phyloP scores from a whole-genome alignment of 1,140 invertebrate species.

The Steinernema khuongi region DNA sequence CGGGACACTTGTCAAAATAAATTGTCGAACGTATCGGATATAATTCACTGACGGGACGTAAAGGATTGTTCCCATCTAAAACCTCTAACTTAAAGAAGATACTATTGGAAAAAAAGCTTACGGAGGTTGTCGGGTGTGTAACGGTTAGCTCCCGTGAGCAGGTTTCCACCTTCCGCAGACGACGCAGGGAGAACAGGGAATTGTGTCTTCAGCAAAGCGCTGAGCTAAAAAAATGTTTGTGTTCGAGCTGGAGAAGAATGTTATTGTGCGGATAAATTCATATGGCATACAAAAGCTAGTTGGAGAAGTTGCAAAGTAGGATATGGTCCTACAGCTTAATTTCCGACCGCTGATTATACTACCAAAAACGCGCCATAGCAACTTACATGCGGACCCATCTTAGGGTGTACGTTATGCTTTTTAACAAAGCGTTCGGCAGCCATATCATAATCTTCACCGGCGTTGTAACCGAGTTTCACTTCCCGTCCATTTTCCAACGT shows the following conservation, averaged over 20 bases:
- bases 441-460: slow-evolving; percentile 67
- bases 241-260: slow-evolving; percentile 38
- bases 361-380: slow-evolving; percentile 38
- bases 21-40: not conserved
- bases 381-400: slow-evolving; percentile 36
- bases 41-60: not conserved
- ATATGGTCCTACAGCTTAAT: too few species aligned
- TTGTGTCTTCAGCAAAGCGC: slow-evolving; percentile 43
- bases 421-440: slow-evolving; percentile 68
- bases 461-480: slow-evolving; percentile 85
- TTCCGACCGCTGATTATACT: slow-evolving; percentile 73
- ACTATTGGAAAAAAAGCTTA: not conserved
- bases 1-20: not conserved
- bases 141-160: slow-evolving; percentile 67
- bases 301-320: too few species aligned
- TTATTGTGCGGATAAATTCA: too few species aligned
- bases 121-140: slow-evolving; percentile 65
- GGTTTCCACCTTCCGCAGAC: slow-evolving; percentile 34
- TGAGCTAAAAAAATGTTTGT: slow-evolving; percentile 62
- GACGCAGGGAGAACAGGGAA: not conserved
- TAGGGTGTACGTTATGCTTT: slow-evolving; percentile 69
- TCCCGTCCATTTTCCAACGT: slow-evolving; percentile 82
- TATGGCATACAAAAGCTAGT: too few species aligned
- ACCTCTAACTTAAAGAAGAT: not conserved
- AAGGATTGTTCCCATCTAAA: not conserved